These are phyloP conservation scores for Heliocidaris erythrogramma DNA, from an alignment of 35 echinoderm and acorn worm species.

Conservation along the genomic window DNA sequence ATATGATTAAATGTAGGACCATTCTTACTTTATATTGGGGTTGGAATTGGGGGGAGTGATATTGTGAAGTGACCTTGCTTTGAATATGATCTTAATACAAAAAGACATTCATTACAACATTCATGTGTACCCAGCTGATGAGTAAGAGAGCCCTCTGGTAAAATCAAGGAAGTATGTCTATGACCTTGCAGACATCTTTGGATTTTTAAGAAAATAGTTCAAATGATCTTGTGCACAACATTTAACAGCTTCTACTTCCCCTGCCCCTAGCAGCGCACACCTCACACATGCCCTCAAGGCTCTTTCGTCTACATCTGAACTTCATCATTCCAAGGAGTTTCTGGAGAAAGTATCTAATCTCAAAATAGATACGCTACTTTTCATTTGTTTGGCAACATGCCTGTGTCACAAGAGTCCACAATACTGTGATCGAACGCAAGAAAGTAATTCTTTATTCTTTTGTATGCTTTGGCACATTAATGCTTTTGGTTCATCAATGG, in stretches of 20 bases:
- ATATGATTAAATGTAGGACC: no score
- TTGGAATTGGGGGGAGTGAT: no score
- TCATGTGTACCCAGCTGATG: not conserved
- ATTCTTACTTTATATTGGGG: no score
- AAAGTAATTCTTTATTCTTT: not conserved
- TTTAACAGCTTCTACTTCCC: not conserved
- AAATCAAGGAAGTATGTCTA: not conserved
- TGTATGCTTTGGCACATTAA: not conserved
- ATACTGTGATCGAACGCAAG: not conserved
- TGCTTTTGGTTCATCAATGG: not conserved
- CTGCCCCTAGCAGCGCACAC: not conserved
- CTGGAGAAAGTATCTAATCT: not conserved
- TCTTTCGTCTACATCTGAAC: not conserved
- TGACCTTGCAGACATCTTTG: not conserved
- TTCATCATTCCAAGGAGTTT: conserved; percentile 10
- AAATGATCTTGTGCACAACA: not conserved
- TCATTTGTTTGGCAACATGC: not conserved
- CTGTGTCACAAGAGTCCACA: not conserved
- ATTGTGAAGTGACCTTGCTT: not conserved
- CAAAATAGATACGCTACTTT: not conserved
- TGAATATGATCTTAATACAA: not conserved
- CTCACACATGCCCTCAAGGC: not conserved
- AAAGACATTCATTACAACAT: not conserved
- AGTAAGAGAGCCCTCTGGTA: not conserved
- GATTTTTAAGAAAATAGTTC: not conserved